These are phyloP conservation scores for Danio aesculapii DNA, from an alignment of 2,797 vertebrate genomes.

Conservation along the genomic window DNA sequence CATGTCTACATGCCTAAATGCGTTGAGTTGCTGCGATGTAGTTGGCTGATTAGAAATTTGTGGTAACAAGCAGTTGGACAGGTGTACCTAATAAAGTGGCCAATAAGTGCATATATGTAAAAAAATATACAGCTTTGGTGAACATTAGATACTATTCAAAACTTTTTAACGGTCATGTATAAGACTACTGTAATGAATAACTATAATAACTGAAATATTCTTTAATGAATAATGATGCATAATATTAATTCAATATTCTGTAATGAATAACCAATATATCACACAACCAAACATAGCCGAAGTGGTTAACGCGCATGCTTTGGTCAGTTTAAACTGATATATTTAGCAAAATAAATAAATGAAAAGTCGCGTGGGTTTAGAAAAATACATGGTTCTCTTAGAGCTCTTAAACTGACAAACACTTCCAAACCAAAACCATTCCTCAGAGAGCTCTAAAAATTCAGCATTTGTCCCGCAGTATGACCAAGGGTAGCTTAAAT, in stretches of 20 bases:
- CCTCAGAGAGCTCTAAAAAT: conserved; percentile 47
- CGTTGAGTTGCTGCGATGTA: too few species aligned
- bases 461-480: conserved; percentile 34
- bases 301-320: conserved; percentile 21
- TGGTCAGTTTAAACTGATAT: conserved; percentile 7
- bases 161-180: neutral
- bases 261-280: neutral
- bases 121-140: neutral
- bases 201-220: too few species aligned
- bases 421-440: conserved; percentile 52
- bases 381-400: conserved; percentile 35
- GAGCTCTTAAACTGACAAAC: conserved; percentile 46
- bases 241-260: too few species aligned
- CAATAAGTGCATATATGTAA: too few species aligned
- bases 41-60: too few species aligned
- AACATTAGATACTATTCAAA: neutral
- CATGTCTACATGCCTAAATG: too few species aligned
- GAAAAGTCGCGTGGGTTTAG: conserved; percentile 13
- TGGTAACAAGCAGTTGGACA: too few species aligned
- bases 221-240: too few species aligned
- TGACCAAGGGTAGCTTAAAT: conserved; percentile 47
- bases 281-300: conserved; percentile 9
- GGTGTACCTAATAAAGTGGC: too few species aligned
- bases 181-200: neutral
- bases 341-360: conserved; percentile 19